Conservation (phyloP, 2,797 vertebrate species). For the Peromyscus nudipes region DNA sequence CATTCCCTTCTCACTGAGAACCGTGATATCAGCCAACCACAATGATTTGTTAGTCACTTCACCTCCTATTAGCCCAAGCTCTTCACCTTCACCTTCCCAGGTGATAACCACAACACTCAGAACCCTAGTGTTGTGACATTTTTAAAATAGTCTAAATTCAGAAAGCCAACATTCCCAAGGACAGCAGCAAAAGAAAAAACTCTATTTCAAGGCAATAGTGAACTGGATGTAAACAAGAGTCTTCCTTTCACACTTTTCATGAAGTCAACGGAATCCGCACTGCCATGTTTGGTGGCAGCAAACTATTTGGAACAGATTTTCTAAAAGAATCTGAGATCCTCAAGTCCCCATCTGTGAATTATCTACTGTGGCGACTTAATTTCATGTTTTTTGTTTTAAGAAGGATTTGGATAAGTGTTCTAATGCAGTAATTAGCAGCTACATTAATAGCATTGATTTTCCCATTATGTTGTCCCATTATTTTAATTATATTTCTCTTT, state of each 20-base stretch:
- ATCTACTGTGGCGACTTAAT: slow-evolving; percentile 80
- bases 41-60: not conserved
- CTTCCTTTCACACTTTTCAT: not conserved
- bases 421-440: slow-evolving; percentile 84
- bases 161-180: not conserved
- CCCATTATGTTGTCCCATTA: slow-evolving; percentile 81
- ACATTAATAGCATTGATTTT: slow-evolving; percentile 85
- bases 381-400: slow-evolving; percentile 81
- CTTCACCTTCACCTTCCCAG: not conserved
- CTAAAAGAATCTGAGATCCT: slow-evolving; percentile 49
- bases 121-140: not conserved
- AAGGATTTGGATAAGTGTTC: slow-evolving; percentile 82
- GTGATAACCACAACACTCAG: not conserved
- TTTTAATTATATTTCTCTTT: slow-evolving; percentile 84
- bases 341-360: slow-evolving; percentile 60
- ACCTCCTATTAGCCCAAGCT: not conserved
- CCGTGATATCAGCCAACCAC: not conserved
- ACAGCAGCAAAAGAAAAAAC: not conserved
- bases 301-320: slow-evolving; percentile 63
- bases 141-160: not conserved
- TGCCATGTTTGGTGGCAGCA: not conserved
- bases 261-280: not conserved
- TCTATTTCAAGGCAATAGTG: not conserved
- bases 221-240: not conserved
- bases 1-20: not conserved